Percentiles rank a stretch among this genome's conserved stretches.
phyloP scores from a whole-genome alignment of 2,797 vertebrate genomes.

The Syngnathus rostellatus region DNA sequence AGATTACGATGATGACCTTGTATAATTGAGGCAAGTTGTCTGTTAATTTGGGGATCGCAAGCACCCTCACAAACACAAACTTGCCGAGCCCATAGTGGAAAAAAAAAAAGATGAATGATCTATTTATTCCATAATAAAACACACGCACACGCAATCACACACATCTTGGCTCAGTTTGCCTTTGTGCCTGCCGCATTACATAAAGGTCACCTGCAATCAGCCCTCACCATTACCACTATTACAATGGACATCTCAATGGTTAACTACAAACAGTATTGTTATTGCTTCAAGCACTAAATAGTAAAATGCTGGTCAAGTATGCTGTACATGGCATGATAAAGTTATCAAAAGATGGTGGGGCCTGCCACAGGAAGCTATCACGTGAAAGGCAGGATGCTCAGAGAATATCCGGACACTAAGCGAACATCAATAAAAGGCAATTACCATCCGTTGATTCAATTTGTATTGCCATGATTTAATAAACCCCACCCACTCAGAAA shows the following conservation, averaged over 20 bases:
- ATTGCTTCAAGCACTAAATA: conserved; percentile 59
- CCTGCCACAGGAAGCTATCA: conserved; percentile 6
- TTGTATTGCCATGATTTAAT: conserved; percentile 8
- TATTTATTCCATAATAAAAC: neutral
- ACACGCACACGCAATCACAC: neutral
- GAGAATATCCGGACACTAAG: conserved; percentile 1
- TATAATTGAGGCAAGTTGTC: conserved; percentile 17
- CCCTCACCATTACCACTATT: conserved; percentile 22
- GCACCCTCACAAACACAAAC: conserved; percentile 42
- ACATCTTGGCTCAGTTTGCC: conserved; percentile 33
- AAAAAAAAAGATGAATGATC: neutral
- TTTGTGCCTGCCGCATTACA: conserved; percentile 4
- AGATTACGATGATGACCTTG: conserved; percentile 17
- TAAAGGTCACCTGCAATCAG: conserved; percentile 21
- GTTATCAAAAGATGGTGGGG: conserved; percentile 26
- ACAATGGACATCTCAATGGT: conserved; percentile 35
- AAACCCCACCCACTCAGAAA: conserved; percentile 15
- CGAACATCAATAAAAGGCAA: neutral
- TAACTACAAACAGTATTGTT: conserved; percentile 60
- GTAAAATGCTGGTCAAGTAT: conserved; percentile 35
- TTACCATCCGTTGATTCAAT: neutral
- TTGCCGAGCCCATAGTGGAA: neutral
- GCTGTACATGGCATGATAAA: conserved; percentile 20
- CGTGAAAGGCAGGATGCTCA: neutral
- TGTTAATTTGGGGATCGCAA: conserved; percentile 38